Evolutionary conservation across 2,888 invertebrate species (phyloP), one percentile per base, ranked within the genome.

Genomic region (Caenorhabditis auriculariae): DNA sequence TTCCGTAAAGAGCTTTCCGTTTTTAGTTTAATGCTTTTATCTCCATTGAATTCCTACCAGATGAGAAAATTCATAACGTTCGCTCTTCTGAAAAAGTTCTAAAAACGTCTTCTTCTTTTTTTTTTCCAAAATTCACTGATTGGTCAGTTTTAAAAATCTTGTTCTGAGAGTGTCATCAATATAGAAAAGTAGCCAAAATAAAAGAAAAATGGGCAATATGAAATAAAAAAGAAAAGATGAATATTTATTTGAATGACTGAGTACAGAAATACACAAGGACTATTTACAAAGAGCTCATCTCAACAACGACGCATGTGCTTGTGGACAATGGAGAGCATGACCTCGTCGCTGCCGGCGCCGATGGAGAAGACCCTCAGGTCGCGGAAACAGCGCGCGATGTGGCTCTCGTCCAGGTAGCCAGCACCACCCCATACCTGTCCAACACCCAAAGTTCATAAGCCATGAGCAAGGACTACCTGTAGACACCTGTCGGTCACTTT

Each of bases 321-420:
- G 69, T 83, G 83, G 55, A 86, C 85, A 66, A 86, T 86, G 41
- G 82, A 80, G 53, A 87, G 77, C 86, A 86, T 87, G 6, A 86
- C 83, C 79, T 87, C 86, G 77, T 87, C 86, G 21, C 85, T 84
- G 0, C 86, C 86, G 23, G 83, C 86, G n/a, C 85, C 86, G 60
- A 86, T 86, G 5, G 86, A 86, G 38, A 85, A 46, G 17, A 86
- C 76, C 3, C 86, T 80, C 44, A 83, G 71, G 76, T 87, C 86
- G 39, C 86, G 78, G 57, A 72, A 83, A 43, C 81, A 75, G 12
- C 84, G 73, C 49, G 82, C 79, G 45, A 86, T 81, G 1, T 80
- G 64, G 3, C 82, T 82, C 44, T 86, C 86, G 49, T 82, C 82
- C 3, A 85, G 84, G 77, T 82, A 87, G 7, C 86, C 86, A 84